These are phyloP conservation scores for Rhinoraja longicauda DNA, from an alignment of 2,797 vertebrate genomes.

Conservation along the genomic window DNA sequence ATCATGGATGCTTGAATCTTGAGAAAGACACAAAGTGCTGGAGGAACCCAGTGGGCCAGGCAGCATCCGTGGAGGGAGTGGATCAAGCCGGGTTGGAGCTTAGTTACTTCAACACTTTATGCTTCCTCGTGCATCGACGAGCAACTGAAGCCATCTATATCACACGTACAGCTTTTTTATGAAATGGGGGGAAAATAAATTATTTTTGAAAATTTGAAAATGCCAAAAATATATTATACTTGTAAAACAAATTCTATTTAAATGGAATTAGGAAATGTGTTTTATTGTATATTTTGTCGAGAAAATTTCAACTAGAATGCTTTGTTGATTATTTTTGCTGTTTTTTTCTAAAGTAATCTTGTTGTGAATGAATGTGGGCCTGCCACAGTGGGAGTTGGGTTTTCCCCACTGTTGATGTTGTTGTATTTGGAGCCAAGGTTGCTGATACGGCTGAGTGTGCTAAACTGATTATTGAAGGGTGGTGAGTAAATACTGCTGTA, in stretches of 20 bases:
- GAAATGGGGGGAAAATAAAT: neutral
- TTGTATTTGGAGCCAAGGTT: neutral
- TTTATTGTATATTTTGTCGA: neutral
- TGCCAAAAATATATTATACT: conserved; percentile 20
- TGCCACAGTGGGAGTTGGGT: neutral
- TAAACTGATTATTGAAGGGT: neutral
- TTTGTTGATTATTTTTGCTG: neutral
- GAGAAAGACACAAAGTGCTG: too few relatives aligned
- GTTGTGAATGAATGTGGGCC: neutral
- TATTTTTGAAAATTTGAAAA: conserved; percentile 20
- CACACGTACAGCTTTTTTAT: neutral
- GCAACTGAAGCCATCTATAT: neutral
- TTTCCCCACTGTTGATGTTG: neutral
- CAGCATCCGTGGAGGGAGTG: too few relatives aligned
- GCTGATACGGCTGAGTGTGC: neutral
- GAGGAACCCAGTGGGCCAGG: too few relatives aligned
- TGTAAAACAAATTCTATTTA: neutral
- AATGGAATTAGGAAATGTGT: neutral
- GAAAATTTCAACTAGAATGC: conserved; percentile 3
- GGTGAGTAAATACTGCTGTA: neutral
- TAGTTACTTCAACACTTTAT: too few relatives aligned
- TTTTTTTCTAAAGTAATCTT: neutral
- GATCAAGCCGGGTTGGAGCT: too few relatives aligned
- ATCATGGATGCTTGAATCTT: too few relatives aligned
- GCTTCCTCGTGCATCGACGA: too few relatives aligned